Percentiles rank a stretch among this genome's conserved stretches.
phyloP scores from a whole-genome alignment of 2,888 invertebrate species.

The Drosophila greeni region DNA sequence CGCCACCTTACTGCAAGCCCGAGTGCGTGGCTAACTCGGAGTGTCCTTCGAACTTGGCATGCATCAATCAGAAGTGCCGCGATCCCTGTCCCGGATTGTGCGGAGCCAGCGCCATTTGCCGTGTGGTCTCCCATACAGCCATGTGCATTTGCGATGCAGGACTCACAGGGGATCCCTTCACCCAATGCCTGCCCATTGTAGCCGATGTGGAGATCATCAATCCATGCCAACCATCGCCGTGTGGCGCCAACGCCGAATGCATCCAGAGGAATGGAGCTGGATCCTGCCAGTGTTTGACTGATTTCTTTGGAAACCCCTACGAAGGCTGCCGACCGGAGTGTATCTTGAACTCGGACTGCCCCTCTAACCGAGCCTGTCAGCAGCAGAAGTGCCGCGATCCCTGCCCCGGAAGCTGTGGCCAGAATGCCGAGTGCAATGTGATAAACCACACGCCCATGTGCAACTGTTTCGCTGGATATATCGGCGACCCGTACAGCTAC shows the following conservation, averaged over 20 bases:
- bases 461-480: constrained; percentile 83
- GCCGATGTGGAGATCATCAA: constrained; percentile 80
- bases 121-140: constrained; percentile 86
- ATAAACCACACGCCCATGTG: constrained; percentile 86
- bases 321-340: constrained; percentile 89
- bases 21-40: constrained; percentile 87
- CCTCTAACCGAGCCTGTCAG: constrained; percentile 85
- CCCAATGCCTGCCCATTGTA: constrained; percentile 80
- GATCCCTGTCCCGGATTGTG: constrained; percentile 87
- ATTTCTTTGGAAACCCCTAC: constrained; percentile 87
- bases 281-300: constrained; percentile 84
- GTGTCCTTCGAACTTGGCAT: constrained; percentile 84
- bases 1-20: constrained; percentile 86
- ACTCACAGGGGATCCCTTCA: constrained; percentile 85
- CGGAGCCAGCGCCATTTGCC: constrained; percentile 85
- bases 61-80: constrained; percentile 86
- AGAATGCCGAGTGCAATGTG: constrained; percentile 85
- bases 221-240: constrained; percentile 85
- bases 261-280: constrained; percentile 84
- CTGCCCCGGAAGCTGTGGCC: constrained; percentile 87
- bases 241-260: constrained; percentile 86
- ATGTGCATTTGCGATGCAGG: constrained; percentile 84
- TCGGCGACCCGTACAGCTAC: constrained; percentile 82
- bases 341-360: constrained; percentile 85
- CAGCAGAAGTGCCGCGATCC: constrained; percentile 87